Conservation (phyloP, 2,113 vertebrate species). For the Panthera leo region DNA sequence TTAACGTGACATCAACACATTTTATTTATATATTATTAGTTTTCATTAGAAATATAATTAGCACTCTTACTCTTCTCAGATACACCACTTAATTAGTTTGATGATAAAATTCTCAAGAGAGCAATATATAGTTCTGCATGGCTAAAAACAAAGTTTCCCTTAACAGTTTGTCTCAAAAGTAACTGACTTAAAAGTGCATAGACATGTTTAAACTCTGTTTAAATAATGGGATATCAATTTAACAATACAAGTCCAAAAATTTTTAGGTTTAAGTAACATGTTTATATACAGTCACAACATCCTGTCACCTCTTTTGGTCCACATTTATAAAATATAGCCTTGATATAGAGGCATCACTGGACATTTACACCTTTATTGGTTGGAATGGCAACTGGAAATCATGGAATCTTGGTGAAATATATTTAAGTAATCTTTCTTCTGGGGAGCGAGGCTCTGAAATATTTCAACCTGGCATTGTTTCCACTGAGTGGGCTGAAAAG, state of each 20-base stretch:
- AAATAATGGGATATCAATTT: neutral
- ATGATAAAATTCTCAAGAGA: conserved; percentile 5
- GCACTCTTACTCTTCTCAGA: conserved; percentile 21
- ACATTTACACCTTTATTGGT: neutral
- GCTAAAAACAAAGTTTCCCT: neutral
- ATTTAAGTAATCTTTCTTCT: neutral
- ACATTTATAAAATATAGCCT: neutral
- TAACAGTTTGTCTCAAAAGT: neutral
- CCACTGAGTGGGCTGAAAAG: neutral
- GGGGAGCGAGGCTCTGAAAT: neutral
- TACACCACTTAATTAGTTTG: conserved; percentile 33
- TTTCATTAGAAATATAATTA: conserved; percentile 66
- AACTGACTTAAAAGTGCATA: neutral
- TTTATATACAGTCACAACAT: neutral
- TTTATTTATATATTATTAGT: conserved; percentile 37
- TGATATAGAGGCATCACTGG: neutral
- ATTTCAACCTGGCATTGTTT: neutral
- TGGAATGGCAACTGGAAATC: neutral
- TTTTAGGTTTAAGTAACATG: neutral
- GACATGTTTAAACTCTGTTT: conserved; percentile 10
- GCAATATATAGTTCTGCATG: neutral
- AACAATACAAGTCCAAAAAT: neutral
- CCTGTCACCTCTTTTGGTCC: neutral
- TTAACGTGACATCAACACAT: conserved; percentile 17
- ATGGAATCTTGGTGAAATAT: neutral